These are phyloP conservation scores for Sebastes baramenuke DNA, from an alignment of 2,797 vertebrate species.

Conservation along the genomic window DNA sequence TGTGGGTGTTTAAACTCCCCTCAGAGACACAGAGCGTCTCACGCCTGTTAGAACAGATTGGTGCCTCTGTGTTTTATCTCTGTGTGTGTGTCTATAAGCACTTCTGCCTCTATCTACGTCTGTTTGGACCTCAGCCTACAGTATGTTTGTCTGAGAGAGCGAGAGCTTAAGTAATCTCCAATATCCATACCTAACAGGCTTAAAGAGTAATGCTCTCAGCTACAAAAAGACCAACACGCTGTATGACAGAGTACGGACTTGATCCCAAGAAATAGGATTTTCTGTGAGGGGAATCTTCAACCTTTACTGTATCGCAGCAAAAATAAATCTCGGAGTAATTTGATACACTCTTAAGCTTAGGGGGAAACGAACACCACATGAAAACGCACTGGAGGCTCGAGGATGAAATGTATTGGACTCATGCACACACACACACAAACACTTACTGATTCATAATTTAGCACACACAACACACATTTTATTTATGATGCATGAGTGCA, in stretches of 20 bases:
- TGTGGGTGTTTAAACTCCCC: slow-evolving; percentile 32
- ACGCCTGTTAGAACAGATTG: slow-evolving; percentile 31
- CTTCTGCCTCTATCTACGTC: slow-evolving; percentile 10
- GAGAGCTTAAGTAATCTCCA: slow-evolving; percentile 41
- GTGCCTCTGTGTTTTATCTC: slow-evolving; percentile 1
- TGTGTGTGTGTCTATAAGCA: slow-evolving; percentile 8
- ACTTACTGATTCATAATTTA: slow-evolving; percentile 54
- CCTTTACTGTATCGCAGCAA: slow-evolving; percentile 47
- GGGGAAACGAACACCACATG: slow-evolving; percentile 13
- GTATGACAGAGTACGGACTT: slow-evolving; percentile 43
- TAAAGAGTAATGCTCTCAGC: slow-evolving; percentile 62
- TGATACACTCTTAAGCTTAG: slow-evolving; percentile 39
- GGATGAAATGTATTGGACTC: slow-evolving; percentile 25
- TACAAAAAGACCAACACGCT: slow-evolving; percentile 54
- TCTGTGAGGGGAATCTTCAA: slow-evolving; percentile 46
- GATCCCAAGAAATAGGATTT: slow-evolving; percentile 53
- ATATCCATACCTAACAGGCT: slow-evolving; percentile 70
- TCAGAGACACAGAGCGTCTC: slow-evolving; percentile 30
- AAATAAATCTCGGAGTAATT: slow-evolving; percentile 52
- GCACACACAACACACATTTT: slow-evolving; percentile 35
- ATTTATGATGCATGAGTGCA: slow-evolving; percentile 55
- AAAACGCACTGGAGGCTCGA: slow-evolving; percentile 32
- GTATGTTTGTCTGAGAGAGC: slow-evolving; percentile 33
- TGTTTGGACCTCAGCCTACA: slow-evolving; percentile 30
- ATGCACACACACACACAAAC: neutral